phyloP scores from a whole-genome alignment of 2,797 vertebrate species.

The Cyclopterus lumpus region DNA sequence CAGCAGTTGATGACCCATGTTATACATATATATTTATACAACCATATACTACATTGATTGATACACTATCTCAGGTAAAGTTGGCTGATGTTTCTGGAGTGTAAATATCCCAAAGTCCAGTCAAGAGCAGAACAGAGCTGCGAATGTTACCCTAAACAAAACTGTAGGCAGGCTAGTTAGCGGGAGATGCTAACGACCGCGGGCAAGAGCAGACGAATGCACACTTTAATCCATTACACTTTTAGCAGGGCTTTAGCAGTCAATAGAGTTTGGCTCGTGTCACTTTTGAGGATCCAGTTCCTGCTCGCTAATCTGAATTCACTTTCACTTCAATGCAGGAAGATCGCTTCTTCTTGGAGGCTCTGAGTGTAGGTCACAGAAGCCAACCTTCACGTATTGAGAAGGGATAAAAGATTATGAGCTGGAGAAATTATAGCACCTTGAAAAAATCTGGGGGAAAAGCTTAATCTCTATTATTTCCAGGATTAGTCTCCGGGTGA shows the following conservation, averaged over 20 bases:
- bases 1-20: no score
- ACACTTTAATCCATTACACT: constrained; percentile 1
- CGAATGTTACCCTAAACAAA: background rate
- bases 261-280: background rate
- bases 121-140: background rate
- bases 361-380: constrained; percentile 61
- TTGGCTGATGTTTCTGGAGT: background rate
- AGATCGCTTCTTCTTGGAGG: constrained; percentile 39
- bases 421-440: constrained; percentile 67
- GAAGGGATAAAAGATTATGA: constrained; percentile 69
- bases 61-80: background rate
- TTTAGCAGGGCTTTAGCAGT: constrained; percentile 1
- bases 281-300: constrained; percentile 26
- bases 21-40: background rate
- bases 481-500: constrained; percentile 76
- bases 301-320: constrained; percentile 53
- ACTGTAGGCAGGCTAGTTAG: background rate
- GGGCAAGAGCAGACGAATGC: background rate
- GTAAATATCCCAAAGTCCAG: background rate
- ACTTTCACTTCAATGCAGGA: constrained; percentile 25
- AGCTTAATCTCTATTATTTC: constrained; percentile 78
- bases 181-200: background rate
- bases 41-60: background rate
- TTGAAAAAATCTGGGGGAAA: constrained; percentile 44
- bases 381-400: constrained; percentile 57